Evolutionary conservation across 2,797 vertebrate genomes (phyloP), one percentile per base, ranked within the genome.

Genomic region (Catharus ustulatus): DNA sequence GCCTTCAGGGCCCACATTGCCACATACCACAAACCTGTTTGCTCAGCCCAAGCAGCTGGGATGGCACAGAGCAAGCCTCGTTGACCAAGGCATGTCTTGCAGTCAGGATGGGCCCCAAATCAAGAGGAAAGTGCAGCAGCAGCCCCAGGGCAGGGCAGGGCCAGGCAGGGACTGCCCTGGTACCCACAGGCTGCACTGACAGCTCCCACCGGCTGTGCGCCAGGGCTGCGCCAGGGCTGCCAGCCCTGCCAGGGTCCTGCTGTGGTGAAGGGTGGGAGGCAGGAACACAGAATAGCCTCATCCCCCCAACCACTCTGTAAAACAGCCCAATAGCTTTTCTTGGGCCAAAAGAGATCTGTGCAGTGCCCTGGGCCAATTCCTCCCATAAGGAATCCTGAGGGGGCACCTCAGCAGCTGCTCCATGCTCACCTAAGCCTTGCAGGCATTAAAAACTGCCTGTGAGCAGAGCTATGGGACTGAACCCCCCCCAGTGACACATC

Each of bases 21-120:
- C 90, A 87, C 92, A 94, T 57, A 78, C 64, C 63, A 4, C 67
- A 96, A 84, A 91, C 66, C 58, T 62, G 83, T 85, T 87, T 91
- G 79, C 93, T 89, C 68, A 84, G 79, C 64, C 76, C 64, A 17
- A 52, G 83, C 84, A 92, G 77, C 69, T 89, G 84, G 62, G 29
- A 38, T 36, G 67, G 68, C 66, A 82, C 32, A 15, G 54, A 82
- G 72, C 84, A 87, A 79, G 84, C 67, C 71, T 55, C 78, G 14
- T 1, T 84, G 78, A 87, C 52, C 89, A 11, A 84, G 75, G 73
- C 85, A 83, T 4, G 40, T 45, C 72, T 75, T 3, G 4, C 68
- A 83, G 80, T 6, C 3, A 82, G 58, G 55, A 80, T 2, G 27
- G 74, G 72, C 76, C 40, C 46, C 68, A 67, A 58, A 77, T 75